Percentiles rank a stretch among this genome's conserved stretches.
These are phyloP conservation scores for Bemisia tabaci DNA, from an alignment of 1,140 invertebrate species.

Conservation along the genomic window DNA sequence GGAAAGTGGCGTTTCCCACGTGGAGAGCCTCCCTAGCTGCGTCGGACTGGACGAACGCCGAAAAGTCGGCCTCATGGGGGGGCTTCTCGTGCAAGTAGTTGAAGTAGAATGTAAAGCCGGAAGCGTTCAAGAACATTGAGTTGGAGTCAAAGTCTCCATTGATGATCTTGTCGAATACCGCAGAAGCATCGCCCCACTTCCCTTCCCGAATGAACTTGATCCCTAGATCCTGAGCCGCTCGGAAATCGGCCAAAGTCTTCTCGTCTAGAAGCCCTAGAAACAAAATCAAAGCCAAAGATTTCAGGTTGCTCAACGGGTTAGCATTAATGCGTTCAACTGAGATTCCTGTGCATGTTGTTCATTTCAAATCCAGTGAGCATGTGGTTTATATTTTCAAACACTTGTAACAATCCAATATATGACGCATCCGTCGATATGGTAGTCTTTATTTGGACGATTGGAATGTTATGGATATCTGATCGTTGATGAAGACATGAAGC, in stretches of 20 bases:
- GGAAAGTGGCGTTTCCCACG: conserved; percentile 52
- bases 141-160: conserved; percentile 8
- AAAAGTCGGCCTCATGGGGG: conserved; percentile 26
- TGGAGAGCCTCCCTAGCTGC: conserved; percentile 46
- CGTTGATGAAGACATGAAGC: too few species aligned
- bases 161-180: conserved; percentile 3
- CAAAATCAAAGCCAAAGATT: background rate
- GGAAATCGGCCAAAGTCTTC: background rate
- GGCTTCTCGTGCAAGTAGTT: conserved; percentile 47
- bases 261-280: conserved; percentile 5
- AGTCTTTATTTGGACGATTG: too few species aligned
- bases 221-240: background rate
- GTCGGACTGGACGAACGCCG: conserved; percentile 29
- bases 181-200: conserved; percentile 9
- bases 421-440: too few species aligned
- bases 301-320: background rate
- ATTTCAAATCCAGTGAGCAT: background rate
- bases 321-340: background rate
- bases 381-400: too few species aligned
- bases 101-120: conserved; percentile 62
- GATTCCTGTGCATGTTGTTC: background rate
- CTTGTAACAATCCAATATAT: too few species aligned
- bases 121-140: conserved; percentile 52
- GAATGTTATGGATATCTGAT: too few species aligned
- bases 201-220: conserved; percentile 9